Base-by-base conservation (phyloP, 1,140 invertebrate genomes). In the Drusus annulatus region DNA sequence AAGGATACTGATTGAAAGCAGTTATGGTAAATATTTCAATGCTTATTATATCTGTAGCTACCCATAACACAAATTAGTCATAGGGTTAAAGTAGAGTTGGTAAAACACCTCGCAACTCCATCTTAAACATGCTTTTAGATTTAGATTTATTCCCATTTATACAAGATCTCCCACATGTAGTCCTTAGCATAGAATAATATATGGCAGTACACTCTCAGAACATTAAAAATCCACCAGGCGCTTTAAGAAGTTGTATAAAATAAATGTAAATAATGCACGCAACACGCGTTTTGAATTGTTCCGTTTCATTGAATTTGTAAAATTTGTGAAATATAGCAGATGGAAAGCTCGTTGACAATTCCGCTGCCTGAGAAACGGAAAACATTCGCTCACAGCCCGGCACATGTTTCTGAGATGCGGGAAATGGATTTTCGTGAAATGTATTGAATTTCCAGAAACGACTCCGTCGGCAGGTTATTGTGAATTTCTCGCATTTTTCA, bases 401-500 rank as follows among this genome's bases (percentile, higher is more conserved):
- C 71, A 58, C 54, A 75, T 75, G 71, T 75, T 75, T 36, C 54
- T 56, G 71, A 75, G 71, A 56, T 17, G 71, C 71, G 71, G 71
- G 71, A 75, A 75, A 75, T 75, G 71, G 71, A 75, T 75, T 75
- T 45, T 75, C 71, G 19, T 36, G 71, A 75, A 75, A 75, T 75
- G 71, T 75, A 75, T 75, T 75, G 71, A 75, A 75, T 75, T 75
- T 58, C 71, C 52, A 75, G 71, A 75, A 75, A 75, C 54, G 71
- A 17, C 71, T 60, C n/a, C 54, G 69, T 54, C 45, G 52, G 51
- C 71, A 36, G 71, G 71, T 75, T 75, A 75, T 75, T 75, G 71
- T 75, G 71, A 75, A 75, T 75, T 75, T 75, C 71, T 75, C 71
- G 36, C 71, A 75, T 75, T 75, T 75, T 75, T 75, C 71, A 75